phyloP scores from a whole-genome alignment of 2,797 vertebrate genomes.

The Acridotheres tristis region DNA sequence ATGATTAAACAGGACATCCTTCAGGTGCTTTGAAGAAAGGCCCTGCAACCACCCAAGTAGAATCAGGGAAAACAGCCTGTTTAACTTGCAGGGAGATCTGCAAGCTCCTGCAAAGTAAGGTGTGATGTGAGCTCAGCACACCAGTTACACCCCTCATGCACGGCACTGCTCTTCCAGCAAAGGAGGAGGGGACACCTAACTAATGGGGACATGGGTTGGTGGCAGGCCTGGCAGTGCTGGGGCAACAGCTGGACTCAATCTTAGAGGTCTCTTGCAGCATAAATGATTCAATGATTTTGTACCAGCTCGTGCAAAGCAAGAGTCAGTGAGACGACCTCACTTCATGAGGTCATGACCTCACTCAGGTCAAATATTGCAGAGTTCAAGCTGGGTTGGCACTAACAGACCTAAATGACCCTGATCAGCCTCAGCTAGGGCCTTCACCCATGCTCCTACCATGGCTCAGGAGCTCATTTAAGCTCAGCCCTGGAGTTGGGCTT shows the following conservation, averaged over 20 bases:
- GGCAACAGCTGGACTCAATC: neutral
- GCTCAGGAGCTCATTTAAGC: neutral
- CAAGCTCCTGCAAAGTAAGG: neutral
- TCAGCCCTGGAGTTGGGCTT: fast-evolving
- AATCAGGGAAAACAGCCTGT: neutral
- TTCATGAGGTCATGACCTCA: neutral
- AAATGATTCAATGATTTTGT: neutral
- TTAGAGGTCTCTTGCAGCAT: neutral
- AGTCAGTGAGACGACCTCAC: neutral
- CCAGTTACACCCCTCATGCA: neutral
- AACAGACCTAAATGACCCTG: neutral
- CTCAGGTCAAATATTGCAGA: neutral
- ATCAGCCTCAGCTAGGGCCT: neutral
- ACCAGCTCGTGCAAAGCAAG: neutral
- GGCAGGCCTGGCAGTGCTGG: neutral
- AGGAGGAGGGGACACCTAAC: neutral
- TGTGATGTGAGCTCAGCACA: neutral
- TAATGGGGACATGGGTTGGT: neutral
- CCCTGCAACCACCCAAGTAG: neutral
- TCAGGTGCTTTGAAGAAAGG: neutral
- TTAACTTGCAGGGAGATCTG: neutral
- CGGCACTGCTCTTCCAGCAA: neutral
- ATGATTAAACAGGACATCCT: neutral
- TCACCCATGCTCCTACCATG: neutral
- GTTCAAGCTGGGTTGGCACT: neutral